phyloP scores from a whole-genome alignment of 2,797 vertebrate species.

The Limnodromus scolopaceus region DNA sequence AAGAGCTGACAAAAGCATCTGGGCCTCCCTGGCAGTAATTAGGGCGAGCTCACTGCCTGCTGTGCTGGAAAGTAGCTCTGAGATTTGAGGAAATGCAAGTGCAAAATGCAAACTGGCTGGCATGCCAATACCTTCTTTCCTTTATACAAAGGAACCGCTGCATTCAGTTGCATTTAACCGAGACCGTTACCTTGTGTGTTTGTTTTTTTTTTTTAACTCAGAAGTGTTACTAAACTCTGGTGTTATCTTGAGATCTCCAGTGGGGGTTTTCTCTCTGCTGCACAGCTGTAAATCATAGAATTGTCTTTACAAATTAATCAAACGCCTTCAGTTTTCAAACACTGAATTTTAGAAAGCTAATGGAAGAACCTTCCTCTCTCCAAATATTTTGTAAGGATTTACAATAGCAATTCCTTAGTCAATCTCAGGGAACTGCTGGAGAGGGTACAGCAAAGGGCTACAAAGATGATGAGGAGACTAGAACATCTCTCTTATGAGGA shows the following conservation, averaged over 20 bases:
- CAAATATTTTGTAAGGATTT: not conserved
- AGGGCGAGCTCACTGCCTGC: conserved; percentile 60
- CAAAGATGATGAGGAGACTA: no score
- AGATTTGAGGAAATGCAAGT: conserved; percentile 50
- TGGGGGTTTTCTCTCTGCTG: accelerated
- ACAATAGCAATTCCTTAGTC: not conserved
- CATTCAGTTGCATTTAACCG: not conserved
- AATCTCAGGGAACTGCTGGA: not conserved
- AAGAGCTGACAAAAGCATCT: conserved; percentile 73
- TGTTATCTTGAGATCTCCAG: not conserved
- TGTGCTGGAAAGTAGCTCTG: conserved; percentile 32
- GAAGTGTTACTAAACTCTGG: not conserved
- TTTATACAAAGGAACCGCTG: not conserved
- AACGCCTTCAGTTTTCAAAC: not conserved
- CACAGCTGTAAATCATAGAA: not conserved
- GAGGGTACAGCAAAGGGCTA: no score
- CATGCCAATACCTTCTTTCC: not conserved
- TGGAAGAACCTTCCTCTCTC: not conserved
- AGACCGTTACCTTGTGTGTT: not conserved
- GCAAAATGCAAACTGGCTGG: conserved; percentile 1
- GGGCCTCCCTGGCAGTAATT: conserved; percentile 67
- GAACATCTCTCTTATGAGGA: no score
- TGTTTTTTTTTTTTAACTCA: not conserved
- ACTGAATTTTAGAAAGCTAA: not conserved
- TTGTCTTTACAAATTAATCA: not conserved